phyloP scores from a whole-genome alignment of 2,113 vertebrate species.

The Tamias sibiricus region DNA sequence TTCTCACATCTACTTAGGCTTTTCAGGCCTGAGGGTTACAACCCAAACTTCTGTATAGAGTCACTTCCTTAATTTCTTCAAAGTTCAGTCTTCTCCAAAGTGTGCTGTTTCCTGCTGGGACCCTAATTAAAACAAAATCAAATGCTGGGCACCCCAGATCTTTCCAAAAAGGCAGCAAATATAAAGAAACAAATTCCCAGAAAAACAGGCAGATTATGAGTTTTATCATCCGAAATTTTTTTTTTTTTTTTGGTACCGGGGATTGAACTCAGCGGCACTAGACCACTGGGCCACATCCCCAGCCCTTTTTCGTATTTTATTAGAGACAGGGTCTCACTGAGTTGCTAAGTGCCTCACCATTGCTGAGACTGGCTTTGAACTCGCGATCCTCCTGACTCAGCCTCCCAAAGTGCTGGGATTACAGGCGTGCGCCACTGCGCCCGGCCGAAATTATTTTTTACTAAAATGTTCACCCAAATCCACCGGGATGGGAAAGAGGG shows the following conservation, averaged over 20 bases:
- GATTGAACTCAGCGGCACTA: too few species aligned
- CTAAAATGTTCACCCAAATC: not conserved
- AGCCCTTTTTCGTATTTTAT: too few species aligned
- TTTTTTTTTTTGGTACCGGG: too few species aligned
- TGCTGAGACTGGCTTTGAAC: too few species aligned
- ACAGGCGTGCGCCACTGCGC: too few species aligned
- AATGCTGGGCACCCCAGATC: not conserved
- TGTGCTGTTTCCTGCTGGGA: not conserved
- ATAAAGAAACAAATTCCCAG: not conserved
- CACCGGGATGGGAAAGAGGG: not conserved
- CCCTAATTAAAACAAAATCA: not conserved
- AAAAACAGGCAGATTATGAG: not conserved
- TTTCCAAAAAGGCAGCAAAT: not conserved
- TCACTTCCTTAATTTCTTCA: not conserved
- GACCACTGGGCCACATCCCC: too few species aligned
- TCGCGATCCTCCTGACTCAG: too few species aligned
- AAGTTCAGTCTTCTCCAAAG: not conserved
- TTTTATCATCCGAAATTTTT: not conserved
- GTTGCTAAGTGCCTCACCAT: too few species aligned
- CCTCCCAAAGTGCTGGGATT: too few species aligned
- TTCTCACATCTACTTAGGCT: fast-evolving
- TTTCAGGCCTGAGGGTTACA: not conserved
- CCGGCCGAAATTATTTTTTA: not conserved
- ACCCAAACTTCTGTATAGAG: not conserved
- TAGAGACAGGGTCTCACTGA: too few species aligned